Conservation (phyloP, 2,888 invertebrate genomes). For the Linnaemya tessellans region DNA sequence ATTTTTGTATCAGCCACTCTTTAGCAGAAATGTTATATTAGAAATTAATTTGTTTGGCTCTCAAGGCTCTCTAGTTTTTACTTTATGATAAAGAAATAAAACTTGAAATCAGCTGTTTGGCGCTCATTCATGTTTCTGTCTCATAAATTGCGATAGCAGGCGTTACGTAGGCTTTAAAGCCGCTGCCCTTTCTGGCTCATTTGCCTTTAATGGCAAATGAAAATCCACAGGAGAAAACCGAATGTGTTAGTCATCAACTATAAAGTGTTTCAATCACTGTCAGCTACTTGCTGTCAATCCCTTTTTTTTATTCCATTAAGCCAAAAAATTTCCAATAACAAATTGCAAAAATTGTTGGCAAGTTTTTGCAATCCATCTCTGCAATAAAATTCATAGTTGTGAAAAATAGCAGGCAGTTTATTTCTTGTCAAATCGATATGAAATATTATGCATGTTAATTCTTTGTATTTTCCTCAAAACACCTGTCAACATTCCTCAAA, state of each 20-base stretch:
- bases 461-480: slow-evolving; percentile 44
- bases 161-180: no score
- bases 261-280: no score
- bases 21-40: no score
- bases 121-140: no score
- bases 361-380: neutral
- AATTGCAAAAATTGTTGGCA: neutral
- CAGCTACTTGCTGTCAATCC: neutral
- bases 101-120: no score
- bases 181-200: neutral
- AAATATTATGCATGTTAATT: slow-evolving; percentile 54
- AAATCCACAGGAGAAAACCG: no score
- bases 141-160: no score
- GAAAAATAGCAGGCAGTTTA: slow-evolving; percentile 14
- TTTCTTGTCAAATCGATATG: slow-evolving; percentile 24
- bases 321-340: neutral
- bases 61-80: no score
- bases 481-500: slow-evolving; percentile 50
- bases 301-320: neutral
- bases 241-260: no score
- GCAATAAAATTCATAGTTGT: neutral
- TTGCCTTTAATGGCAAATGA: neutral
- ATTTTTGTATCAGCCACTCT: no score
- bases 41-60: no score
- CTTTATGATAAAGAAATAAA: no score